Evolutionary conservation across 2,113 vertebrate species (phyloP).

Genomic region (Donacobius atricapilla): DNA sequence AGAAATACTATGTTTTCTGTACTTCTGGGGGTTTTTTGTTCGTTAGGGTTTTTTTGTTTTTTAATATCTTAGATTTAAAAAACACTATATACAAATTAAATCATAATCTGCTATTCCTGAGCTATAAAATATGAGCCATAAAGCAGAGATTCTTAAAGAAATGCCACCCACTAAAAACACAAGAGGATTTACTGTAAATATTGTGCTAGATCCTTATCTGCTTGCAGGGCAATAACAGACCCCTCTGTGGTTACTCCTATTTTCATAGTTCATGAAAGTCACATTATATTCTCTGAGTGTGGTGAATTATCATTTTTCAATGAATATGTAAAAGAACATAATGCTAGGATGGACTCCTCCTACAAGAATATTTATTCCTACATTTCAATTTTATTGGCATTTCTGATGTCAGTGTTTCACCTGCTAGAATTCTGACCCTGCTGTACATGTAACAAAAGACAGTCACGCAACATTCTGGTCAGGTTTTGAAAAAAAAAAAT

Average conservation of each 20-base stretch:
- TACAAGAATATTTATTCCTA: background rate
- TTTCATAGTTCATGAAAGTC: background rate
- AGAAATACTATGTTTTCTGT: background rate
- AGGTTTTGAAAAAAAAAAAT: background rate
- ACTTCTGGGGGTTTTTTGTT: background rate
- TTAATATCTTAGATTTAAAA: background rate
- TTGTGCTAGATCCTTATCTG: background rate
- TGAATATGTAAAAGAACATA: background rate
- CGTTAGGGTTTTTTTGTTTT: background rate
- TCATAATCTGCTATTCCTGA: background rate
- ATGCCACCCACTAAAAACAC: background rate
- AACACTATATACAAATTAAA: background rate
- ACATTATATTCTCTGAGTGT: background rate
- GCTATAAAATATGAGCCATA: background rate
- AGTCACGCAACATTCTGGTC: background rate
- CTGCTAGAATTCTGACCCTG: background rate
- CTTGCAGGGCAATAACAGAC: background rate
- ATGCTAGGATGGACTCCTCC: background rate
- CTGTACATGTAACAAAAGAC: background rate
- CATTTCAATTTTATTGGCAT: background rate
- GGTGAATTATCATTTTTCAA: background rate
- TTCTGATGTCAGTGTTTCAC: background rate
- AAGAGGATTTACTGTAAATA: background rate
- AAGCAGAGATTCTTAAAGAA: background rate
- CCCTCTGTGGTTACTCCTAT: background rate